These are phyloP conservation scores for Peromyscus polionotus DNA, from an alignment of 2,113 vertebrate species.

Conservation along the genomic window DNA sequence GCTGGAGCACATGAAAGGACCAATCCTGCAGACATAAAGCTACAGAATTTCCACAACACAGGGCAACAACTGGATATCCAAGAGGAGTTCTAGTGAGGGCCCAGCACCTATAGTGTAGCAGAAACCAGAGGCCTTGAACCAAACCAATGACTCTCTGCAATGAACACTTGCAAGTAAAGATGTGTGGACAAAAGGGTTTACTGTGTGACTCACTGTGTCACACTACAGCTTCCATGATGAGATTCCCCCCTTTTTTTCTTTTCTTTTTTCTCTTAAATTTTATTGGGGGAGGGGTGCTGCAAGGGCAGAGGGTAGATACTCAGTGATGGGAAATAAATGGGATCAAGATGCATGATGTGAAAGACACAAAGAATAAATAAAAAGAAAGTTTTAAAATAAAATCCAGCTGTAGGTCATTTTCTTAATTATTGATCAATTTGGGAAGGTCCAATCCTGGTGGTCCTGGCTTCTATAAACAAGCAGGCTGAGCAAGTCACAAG, in stretches of 20 bases:
- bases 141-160: background rate
- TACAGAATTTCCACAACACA: background rate
- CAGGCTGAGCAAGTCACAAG: background rate
- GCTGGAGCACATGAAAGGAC: background rate
- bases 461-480: background rate
- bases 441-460: background rate
- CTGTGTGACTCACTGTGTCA: background rate
- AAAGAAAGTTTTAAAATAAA: background rate
- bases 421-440: background rate
- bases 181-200: background rate
- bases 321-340: background rate
- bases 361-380: background rate
- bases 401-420: background rate
- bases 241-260: background rate
- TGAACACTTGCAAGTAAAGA: background rate
- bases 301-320: background rate
- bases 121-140: background rate
- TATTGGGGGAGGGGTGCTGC: background rate
- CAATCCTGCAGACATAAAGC: background rate
- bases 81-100: fast-evolving
- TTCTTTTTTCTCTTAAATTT: background rate
- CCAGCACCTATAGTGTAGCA: background rate
- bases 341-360: background rate
- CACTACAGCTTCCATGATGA: background rate
- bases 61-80: background rate